Evolutionary conservation across 2,888 invertebrate genomes (phyloP).

Genomic region (Chloromyia formosa): DNA sequence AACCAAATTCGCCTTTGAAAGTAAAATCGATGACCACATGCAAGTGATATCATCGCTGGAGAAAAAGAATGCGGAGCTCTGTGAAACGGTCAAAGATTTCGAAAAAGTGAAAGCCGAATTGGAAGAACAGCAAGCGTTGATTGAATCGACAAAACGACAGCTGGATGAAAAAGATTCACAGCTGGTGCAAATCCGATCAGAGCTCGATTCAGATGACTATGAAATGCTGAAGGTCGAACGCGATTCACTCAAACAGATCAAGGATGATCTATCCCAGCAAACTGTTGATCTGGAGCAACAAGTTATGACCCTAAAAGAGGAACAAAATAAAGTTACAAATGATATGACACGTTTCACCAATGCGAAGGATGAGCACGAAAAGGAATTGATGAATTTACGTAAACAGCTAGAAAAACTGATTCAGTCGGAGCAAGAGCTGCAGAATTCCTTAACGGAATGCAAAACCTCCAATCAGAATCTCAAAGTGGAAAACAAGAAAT

Average conservation of each 20-base stretch:
- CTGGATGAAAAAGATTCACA: neutral
- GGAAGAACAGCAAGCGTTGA: conserved; percentile 8
- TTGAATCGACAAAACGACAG: neutral
- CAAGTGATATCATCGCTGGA: conserved; percentile 1
- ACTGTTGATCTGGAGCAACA: neutral
- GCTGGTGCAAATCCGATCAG: neutral
- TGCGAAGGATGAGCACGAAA: neutral
- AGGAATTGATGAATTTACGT: neutral
- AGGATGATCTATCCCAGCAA: neutral
- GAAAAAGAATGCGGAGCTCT: conserved; percentile 3
- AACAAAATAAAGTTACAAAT: neutral
- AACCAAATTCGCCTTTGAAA: neutral
- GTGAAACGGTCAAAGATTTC: neutral
- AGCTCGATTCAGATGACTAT: neutral
- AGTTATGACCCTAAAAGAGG: neutral
- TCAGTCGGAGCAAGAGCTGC: neutral
- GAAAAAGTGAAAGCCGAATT: conserved; percentile 11
- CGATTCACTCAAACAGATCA: neutral
- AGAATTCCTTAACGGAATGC: neutral
- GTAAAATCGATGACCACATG: neutral
- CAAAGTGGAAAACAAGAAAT: neutral
- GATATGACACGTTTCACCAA: neutral
- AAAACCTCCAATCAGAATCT: neutral
- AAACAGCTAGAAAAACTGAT: neutral
- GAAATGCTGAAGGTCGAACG: neutral